Base-by-base conservation (phyloP, 1,140 invertebrate genomes). In the Musca domestica region DNA sequence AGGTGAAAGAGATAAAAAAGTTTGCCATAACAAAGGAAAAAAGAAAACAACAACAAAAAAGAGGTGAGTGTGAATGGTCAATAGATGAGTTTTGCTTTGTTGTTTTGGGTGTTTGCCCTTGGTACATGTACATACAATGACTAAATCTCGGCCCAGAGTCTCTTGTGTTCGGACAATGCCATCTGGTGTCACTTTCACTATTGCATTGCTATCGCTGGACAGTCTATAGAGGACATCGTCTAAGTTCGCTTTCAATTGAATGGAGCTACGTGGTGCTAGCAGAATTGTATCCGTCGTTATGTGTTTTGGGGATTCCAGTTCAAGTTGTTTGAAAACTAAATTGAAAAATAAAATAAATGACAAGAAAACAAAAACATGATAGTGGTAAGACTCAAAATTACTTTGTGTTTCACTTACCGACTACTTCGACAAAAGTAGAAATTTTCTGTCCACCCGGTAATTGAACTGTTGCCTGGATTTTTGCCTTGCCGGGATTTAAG, bases 241-340 rank as follows among this genome's bases (percentile, higher is more conserved):
- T 69, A 81, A 83, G 83, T 93, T 93, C 2, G 90, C 91, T 75
- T 84, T 85, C 20, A 94, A 74, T 74, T 87, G 86, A 41, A 91
- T 81, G 12, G 86, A 82, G 27, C 90, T 90, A 75, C 90, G 87
- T 19, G 91, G 90, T 3, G 90, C 87, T 81, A 93, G 87, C 34
- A 92, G 71, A 71, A 88, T 79, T n/a, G 84, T 81, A 67, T 82
- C 81, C 47, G 81, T 83, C 58, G 71, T 74, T 20, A 83, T 76
- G 20, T 74, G 71, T 67, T 82, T 79, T 12, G 89, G 87, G 72
- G 83, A 81, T n/a, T 86, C 79, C 49, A 93, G 74, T 64, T 79
- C 81, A 49, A 93, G 78, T 63, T 87, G 86, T 73, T 91, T 88
- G 76, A 92, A 91, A 49, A 93, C 87, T 79, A 87, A 84, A 25